Base-by-base conservation (phyloP, 2,888 invertebrate species). In the Nomada lathburiana region DNA sequence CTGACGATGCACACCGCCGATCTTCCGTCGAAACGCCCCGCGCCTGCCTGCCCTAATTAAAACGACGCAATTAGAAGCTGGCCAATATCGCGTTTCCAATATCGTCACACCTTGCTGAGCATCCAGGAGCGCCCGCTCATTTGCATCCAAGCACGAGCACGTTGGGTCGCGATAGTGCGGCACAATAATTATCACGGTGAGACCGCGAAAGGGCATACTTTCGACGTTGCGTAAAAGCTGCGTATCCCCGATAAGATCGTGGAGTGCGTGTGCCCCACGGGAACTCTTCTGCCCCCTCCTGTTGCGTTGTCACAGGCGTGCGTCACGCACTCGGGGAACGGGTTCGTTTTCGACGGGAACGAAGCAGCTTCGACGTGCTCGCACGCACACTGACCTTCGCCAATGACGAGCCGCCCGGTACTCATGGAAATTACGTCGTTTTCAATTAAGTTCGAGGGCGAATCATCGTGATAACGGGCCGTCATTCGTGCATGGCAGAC, bases 391-490 rank as follows among this genome's bases (percentile, higher is more conserved):
- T 86, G 86, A 86, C 87, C 86, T 86, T 87, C 86, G 71, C 64
- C 83, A 86, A 86, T 73, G 80, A 86, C 73, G 80, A 52, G 67
- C 59, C 73, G 68, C 62, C 57, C 67, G 83, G 77, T 91, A 92
- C 91, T 92, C 91, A 87, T 86, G 87, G 85, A 90, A 92, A 92
- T 92, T 91, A 90, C 88, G 82, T 76, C 79, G 89, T 86, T 91
- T 92, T 90, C 91, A 92, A 92, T 92, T 92, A 92, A 87, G 85
- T 88, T 86, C 82, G 85, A 84, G 89, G 86, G 83, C 87, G 84
- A 90, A 90, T 91, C 90, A 91, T 91, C 89, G 86, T 70, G 88
- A 90, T 89, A 84, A 79, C 75, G 65, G 42, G 29, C 26, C 62
- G 73, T 78, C 80, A 78, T 80, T 86, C 82, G 85, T 87, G 76